phyloP scores from a whole-genome alignment of 2,113 vertebrate genomes.

The Otolemur garnettii region DNA sequence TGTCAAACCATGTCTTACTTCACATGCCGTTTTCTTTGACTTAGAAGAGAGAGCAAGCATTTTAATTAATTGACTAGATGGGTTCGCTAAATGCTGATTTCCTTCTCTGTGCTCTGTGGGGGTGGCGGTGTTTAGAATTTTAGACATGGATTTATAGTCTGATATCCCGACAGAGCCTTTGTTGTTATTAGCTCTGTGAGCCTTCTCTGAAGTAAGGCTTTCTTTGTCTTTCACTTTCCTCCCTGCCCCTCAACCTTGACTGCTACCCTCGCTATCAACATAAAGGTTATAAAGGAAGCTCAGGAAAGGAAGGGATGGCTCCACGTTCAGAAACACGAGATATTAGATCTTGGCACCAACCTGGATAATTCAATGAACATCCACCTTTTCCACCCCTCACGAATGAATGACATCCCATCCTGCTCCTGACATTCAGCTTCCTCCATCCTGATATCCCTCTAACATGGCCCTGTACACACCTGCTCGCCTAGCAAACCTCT shows the following conservation, averaged over 20 bases:
- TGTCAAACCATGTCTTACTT: background rate
- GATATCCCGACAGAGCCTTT: background rate
- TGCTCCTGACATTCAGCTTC: background rate
- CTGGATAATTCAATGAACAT: background rate
- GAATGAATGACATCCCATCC: background rate
- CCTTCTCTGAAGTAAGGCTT: background rate
- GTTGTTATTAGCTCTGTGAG: background rate
- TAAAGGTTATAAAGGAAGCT: background rate
- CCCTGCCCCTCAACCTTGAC: background rate
- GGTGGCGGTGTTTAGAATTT: background rate
- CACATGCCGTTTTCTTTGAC: background rate
- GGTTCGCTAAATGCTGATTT: slow-evolving; percentile 1
- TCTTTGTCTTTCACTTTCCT: background rate
- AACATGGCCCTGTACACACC: too few species aligned
- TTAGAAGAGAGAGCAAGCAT: background rate
- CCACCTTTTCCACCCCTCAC: background rate
- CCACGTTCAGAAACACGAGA: background rate
- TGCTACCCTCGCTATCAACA: background rate
- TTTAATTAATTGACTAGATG: background rate
- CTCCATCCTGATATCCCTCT: background rate
- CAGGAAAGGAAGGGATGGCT: background rate
- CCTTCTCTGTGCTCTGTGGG: background rate
- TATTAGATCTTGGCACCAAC: background rate
- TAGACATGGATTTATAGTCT: background rate
- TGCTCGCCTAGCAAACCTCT: background rate